These are phyloP conservation scores for Mesembrinibis cayennensis DNA, from an alignment of 2,113 vertebrate species.

Conservation along the genomic window DNA sequence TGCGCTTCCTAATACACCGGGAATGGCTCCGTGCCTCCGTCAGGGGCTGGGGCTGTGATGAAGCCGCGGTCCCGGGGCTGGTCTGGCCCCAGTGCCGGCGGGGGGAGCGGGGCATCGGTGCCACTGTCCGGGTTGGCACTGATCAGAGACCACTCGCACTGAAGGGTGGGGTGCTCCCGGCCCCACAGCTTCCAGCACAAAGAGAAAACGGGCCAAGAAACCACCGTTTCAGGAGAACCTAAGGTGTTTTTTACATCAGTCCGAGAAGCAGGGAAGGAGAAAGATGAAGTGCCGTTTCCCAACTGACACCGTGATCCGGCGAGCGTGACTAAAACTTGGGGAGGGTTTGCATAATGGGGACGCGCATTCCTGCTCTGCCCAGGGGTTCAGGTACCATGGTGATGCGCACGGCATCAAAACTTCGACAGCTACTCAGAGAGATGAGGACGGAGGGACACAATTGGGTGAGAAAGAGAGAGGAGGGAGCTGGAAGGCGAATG, in stretches of 20 bases:
- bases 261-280: not conserved
- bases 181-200: not conserved
- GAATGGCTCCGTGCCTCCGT: rapidly evolving
- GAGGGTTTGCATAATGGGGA: not conserved
- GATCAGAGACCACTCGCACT: not conserved
- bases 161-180: not conserved
- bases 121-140: rapidly evolving
- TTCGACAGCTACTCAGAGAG: not conserved
- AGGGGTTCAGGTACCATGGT: not conserved
- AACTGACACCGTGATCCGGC: not conserved
- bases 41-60: not conserved
- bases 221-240: not conserved
- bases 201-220: not conserved
- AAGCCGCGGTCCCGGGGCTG: not conserved
- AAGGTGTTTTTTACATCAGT: not conserved
- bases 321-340: not conserved
- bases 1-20: rapidly evolving
- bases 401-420: not conserved
- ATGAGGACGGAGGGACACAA: not conserved
- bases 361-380: not conserved
- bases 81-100: rapidly evolving
- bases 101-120: rapidly evolving
- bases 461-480: not conserved
- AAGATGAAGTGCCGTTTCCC: not conserved
- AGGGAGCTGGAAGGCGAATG: not conserved